These are phyloP conservation scores for Microcebus griseorufus DNA, from an alignment of 2,113 vertebrate genomes.

Conservation along the genomic window DNA sequence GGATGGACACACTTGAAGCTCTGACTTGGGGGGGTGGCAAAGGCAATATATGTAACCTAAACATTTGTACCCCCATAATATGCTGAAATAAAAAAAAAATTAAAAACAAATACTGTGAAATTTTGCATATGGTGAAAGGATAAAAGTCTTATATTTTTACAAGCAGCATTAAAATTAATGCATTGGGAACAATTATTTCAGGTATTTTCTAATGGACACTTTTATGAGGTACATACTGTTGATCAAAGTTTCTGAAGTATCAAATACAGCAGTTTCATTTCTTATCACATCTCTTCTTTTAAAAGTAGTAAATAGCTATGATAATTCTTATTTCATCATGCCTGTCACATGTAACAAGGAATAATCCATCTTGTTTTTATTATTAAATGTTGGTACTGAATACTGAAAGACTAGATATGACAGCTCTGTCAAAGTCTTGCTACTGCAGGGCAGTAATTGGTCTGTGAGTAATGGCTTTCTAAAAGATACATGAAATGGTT, in stretches of 20 bases:
- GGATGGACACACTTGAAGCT: too few relatives aligned
- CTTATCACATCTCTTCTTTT: slow-evolving; percentile 49
- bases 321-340: slow-evolving; percentile 67
- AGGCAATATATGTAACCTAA: too few relatives aligned
- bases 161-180: slow-evolving; percentile 57
- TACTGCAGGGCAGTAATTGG: not conserved
- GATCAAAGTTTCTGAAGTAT: slow-evolving; percentile 72
- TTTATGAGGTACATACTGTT: slow-evolving; percentile 59
- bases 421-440: slow-evolving; percentile 17
- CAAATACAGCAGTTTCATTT: slow-evolving; percentile 58
- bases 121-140: slow-evolving; percentile 35
- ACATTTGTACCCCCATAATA: too few relatives aligned
- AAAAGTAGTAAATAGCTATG: slow-evolving; percentile 72
- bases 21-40: too few relatives aligned
- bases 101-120: not conserved
- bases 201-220: slow-evolving; percentile 53
- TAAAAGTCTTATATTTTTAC: slow-evolving; percentile 21
- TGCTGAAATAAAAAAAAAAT: too few relatives aligned
- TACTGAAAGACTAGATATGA: slow-evolving; percentile 57
- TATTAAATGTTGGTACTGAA: slow-evolving; percentile 54
- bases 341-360: slow-evolving; percentile 46
- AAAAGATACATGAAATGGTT: not conserved
- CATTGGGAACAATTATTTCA: slow-evolving; percentile 66
- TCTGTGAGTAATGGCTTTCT: not conserved
- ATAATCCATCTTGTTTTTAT: slow-evolving; percentile 65